These are phyloP conservation scores for Brenthis ino DNA, from an alignment of 2,888 invertebrate genomes.

Conservation along the genomic window DNA sequence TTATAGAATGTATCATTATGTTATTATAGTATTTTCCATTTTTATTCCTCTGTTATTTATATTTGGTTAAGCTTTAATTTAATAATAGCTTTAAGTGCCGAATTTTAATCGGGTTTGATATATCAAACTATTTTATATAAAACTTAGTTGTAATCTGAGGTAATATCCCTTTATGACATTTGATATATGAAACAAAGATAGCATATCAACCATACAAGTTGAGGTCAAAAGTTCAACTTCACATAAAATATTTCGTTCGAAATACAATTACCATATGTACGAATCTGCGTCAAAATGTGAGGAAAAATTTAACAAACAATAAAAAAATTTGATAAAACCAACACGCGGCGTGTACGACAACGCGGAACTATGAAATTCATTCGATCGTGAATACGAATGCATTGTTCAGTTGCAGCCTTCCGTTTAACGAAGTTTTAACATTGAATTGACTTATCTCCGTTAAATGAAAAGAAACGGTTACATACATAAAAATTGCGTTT, in stretches of 20 bases:
- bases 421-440: constrained; percentile 31
- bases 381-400: constrained; percentile 55
- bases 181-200: too few species aligned
- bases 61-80: too few species aligned
- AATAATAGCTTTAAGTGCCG: too few species aligned
- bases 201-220: too few species aligned
- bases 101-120: too few species aligned
- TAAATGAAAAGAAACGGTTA: constrained; percentile 12
- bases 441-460: constrained; percentile 20
- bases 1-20: too few species aligned
- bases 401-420: constrained; percentile 53
- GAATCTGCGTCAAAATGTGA: constrained; percentile 1
- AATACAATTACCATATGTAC: background rate
- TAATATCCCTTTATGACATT: too few species aligned
- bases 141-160: too few species aligned
- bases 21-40: too few species aligned
- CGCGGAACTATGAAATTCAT: constrained; percentile 65
- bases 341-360: constrained; percentile 51
- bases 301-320: constrained; percentile 20
- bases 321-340: constrained; percentile 22
- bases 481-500: constrained; percentile 4
- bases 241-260: background rate
- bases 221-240: background rate
- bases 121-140: too few species aligned
- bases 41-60: too few species aligned